These are phyloP conservation scores for Aurelia aurita DNA, from an alignment of 30 jellyfish, hydroid and myxozoan genomes.

Conservation along the genomic window DNA sequence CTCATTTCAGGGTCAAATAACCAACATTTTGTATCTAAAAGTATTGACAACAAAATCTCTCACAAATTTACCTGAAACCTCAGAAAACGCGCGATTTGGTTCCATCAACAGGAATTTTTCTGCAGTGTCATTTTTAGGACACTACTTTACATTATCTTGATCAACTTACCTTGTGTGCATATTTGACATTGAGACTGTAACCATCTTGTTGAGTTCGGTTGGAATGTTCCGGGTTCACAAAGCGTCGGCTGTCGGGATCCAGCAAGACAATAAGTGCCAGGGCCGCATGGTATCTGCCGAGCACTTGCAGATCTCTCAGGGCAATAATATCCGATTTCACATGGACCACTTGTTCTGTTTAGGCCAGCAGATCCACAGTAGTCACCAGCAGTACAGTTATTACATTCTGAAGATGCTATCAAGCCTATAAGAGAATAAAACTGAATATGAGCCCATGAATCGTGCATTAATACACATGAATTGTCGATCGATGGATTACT, in stretches of 20 bases:
- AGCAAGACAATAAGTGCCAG: conserved; percentile 86
- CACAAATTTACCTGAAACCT: no score
- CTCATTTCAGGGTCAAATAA: no score
- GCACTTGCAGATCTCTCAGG: conserved; percentile 89
- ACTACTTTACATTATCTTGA: no score
- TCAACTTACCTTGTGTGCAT: conserved; percentile 98
- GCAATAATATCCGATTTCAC: conserved; percentile 91
- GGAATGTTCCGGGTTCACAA: conserved; percentile 95
- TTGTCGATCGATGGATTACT: no score
- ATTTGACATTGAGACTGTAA: conserved; percentile 67
- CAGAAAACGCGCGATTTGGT: no score
- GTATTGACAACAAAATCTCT: no score
- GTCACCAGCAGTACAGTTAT: conserved; percentile 90
- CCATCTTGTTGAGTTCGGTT: conserved; percentile 80
- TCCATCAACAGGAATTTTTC: no score
- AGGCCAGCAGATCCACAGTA: conserved; percentile 92
- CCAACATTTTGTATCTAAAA: no score
- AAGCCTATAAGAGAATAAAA: conserved; percentile 60
- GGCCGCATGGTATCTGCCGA: conserved; percentile 81
- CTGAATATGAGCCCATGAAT: neutral
- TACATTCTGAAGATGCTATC: conserved; percentile 62
- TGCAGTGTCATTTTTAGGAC: no score
- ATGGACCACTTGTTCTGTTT: conserved; percentile 80
- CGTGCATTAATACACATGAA: no score
- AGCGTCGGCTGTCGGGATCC: conserved; percentile 82